Conservation (phyloP, 37 sponge, comb jelly and placozoan genomes). For the Aplysina aerophoba region DNA sequence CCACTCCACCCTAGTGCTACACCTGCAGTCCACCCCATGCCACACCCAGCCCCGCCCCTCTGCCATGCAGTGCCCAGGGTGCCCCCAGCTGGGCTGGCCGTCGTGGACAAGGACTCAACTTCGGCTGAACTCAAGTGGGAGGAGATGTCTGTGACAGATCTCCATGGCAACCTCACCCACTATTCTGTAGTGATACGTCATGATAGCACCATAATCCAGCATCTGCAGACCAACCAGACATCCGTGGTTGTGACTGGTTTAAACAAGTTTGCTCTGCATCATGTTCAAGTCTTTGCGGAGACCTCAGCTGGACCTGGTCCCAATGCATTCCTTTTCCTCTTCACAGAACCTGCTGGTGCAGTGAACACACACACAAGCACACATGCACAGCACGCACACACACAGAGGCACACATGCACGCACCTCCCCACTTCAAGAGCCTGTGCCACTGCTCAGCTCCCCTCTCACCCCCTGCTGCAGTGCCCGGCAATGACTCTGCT, state of each 20-base stretch:
- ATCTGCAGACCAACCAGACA: conserved; percentile 4
- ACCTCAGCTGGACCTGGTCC: conserved; percentile 5
- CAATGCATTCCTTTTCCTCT: background rate
- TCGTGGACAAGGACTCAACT: background rate
- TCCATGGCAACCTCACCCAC: conserved; percentile 26
- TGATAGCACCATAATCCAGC: background rate
- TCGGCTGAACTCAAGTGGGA: conserved; percentile 1
- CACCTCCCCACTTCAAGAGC: too few relatives aligned
- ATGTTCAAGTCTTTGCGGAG: background rate
- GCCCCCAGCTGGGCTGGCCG: background rate
- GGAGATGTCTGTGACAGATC: background rate
- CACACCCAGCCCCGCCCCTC: too few relatives aligned
- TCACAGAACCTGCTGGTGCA: background rate
- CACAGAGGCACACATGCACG: too few relatives aligned
- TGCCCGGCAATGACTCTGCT: background rate
- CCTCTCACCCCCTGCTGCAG: background rate
- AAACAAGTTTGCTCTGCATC: background rate
- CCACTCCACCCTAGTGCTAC: too few relatives aligned
- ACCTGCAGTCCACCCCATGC: too few relatives aligned
- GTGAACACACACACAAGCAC: too few relatives aligned
- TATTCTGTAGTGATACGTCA: background rate
- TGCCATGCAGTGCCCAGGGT: background rate
- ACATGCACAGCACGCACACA: too few relatives aligned
- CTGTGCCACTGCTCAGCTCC: too few relatives aligned
- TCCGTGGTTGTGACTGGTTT: background rate